Base-by-base conservation (phyloP, 2,797 vertebrate species). In the Poeciliopsis gracilis region DNA sequence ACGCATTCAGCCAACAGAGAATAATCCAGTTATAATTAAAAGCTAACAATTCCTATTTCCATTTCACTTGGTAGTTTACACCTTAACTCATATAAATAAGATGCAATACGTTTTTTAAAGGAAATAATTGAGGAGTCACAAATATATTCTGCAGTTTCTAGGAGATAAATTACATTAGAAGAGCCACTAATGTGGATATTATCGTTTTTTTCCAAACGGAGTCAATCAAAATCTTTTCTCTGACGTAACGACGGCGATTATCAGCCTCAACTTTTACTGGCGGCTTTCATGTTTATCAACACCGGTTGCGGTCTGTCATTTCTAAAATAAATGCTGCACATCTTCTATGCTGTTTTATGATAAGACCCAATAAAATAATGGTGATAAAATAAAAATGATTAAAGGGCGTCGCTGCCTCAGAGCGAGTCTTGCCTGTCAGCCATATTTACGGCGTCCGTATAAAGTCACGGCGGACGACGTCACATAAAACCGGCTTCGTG, bases 361-460 rank as follows among this genome's bases (percentile, higher is more conserved):
- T 86, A 83, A 88, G 86, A 85, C 23, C 69, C 84, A 75, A 59
- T 83, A 82, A 91, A 91, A 90, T 90, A 89, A 93, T 89, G 82
- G 87, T 83, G 81, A 6, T 89, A 81, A 91, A 91, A 89, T 89
- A 78, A 83, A 91, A 85, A 88, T 85, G 85, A 93, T 91, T 91
- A 91, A 91, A 88, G 84, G 85, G 33, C 83, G 85, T 87, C 66
- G 74, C 81, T 74, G 89, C 83, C 78, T 81, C 84, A 85, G 88
- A 51, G 81, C 80, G 79, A 78, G 77, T 77, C 73, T 57, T 25
- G 85, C 85, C 76, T 55, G 87, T 81, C 81, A 6, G 74, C 86
- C 86, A 87, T 90, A 85, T 93, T 92, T 92, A 92, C 25, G 76
- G 86, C 51, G 30, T 47, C 70, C n/a, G 38, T 82, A 66, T 92